Conservation (phyloP, 2,888 invertebrate genomes). For the Ecliptopera silaceata region DNA sequence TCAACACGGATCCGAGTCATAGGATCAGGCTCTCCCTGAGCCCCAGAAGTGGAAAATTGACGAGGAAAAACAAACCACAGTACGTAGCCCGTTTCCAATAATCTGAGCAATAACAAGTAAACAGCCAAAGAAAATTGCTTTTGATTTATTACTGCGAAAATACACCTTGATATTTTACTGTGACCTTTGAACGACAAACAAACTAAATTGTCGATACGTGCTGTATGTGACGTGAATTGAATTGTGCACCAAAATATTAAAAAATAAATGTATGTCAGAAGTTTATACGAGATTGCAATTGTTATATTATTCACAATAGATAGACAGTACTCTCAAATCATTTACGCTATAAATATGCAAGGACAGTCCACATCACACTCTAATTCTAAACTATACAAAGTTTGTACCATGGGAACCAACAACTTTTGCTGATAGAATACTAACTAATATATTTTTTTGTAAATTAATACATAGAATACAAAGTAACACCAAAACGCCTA, state of each 20-base stretch:
- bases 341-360: no score
- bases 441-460: no score
- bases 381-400: no score
- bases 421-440: no score
- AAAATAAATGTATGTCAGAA: background rate
- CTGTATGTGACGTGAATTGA: constrained; percentile 13
- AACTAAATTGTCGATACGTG: constrained; percentile 8
- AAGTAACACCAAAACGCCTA: no score
- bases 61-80: constrained; percentile 11
- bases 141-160: constrained; percentile 25
- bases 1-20: background rate
- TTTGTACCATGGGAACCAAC: no score
- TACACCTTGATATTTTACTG: constrained; percentile 13
- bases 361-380: no score
- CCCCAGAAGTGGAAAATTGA: constrained; percentile 8
- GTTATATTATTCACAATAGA: no score
- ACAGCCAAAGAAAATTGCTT: constrained; percentile 24
- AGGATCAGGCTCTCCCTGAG: background rate
- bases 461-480: no score
- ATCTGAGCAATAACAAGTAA: constrained; percentile 16
- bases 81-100: constrained; percentile 11
- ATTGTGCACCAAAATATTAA: background rate
- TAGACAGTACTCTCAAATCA: no score
- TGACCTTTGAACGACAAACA: constrained; percentile 17
- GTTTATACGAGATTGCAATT: no score